Evolutionary conservation across 2,888 invertebrate species (phyloP), one percentile per base, ranked within the genome.

Genomic region (Strigamia transsilvanica): DNA sequence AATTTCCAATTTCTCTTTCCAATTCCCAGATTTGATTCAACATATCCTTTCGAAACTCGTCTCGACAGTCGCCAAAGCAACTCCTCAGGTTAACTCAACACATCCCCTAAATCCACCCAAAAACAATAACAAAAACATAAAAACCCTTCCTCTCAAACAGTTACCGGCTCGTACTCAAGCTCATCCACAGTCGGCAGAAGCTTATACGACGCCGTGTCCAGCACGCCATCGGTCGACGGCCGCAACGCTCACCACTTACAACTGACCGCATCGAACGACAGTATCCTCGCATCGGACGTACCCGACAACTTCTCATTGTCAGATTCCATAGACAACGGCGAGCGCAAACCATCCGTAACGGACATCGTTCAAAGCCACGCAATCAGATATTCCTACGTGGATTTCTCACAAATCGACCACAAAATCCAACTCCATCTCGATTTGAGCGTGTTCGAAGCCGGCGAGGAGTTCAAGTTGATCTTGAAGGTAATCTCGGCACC

Each of bases 341-440:
- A 61, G 9, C 10, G 10, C 18, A 9, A 61, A 2, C 18, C 18
- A 23, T 7, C 18, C 3, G 18, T 15, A 5, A n/a, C 18, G 6
- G 61, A 61, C 5, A 21, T 61, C n/a, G 61, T 61, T 18, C 61
- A 61, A n/a, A 61, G 61, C 18, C 2, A 61, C 18, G 23, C 32
- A 9, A 46, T 83, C 15, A 15, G 38, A 1, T 83, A 82, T 83
- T 82, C 79, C 5, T 83, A 80, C 80, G 66, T 79, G n/a, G 82
- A 83, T 82, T 83, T 83, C 18, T 21, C 66, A 2, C 81, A 66
- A 32, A 13, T 83, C 15, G 83, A 83, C 66, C 83, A 83, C 46
- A 34, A 83, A 38, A 34, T 83, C 7, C 79, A 79, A 34, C 73
- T 83, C 21, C 78, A 66, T 83, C 23, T 83, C 6, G 82, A 82